phyloP scores from a whole-genome alignment of 1,140 invertebrate genomes.

The Condylostylus longicornis region DNA sequence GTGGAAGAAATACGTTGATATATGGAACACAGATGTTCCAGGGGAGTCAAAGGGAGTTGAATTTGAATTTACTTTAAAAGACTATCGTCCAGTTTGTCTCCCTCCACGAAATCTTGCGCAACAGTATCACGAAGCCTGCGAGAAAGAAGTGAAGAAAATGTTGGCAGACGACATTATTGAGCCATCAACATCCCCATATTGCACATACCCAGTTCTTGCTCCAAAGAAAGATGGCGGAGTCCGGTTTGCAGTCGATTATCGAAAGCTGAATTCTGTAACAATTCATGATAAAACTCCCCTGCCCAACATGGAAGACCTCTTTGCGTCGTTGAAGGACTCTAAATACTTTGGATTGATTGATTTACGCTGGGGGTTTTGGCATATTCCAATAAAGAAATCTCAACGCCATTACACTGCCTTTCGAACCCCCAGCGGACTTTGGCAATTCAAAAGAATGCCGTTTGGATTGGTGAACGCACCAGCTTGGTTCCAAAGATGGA shows the following conservation, averaged over 20 bases:
- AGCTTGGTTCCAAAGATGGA: too few relatives aligned
- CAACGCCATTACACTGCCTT: conserved; percentile 32
- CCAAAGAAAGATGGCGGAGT: conserved; percentile 8
- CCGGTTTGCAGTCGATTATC: conserved; percentile 12
- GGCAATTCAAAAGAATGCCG: conserved; percentile 14
- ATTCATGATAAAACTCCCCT: conserved; percentile 35
- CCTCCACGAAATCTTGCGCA: too few relatives aligned
- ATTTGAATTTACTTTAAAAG: too few relatives aligned
- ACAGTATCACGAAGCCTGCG: too few relatives aligned
- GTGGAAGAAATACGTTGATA: too few relatives aligned
- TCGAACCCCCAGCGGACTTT: conserved; percentile 16
- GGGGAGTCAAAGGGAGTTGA: too few relatives aligned
- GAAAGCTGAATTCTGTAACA: conserved; percentile 27
- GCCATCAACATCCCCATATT: too few relatives aligned
- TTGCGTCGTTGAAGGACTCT: conserved; percentile 27
- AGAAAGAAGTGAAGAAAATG: too few relatives aligned
- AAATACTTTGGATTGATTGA: conserved; percentile 33
- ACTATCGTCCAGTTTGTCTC: too few relatives aligned
- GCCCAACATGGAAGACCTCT: conserved; percentile 31
- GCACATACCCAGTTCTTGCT: too few relatives aligned
- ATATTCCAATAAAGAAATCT: conserved; percentile 29
- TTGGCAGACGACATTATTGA: too few relatives aligned
- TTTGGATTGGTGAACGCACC: conserved; percentile 17
- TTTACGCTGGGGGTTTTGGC: conserved; percentile 34
- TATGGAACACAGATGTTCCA: too few relatives aligned